Conservation (phyloP, 2,113 vertebrate genomes). For the Dipodomys merriami region DNA sequence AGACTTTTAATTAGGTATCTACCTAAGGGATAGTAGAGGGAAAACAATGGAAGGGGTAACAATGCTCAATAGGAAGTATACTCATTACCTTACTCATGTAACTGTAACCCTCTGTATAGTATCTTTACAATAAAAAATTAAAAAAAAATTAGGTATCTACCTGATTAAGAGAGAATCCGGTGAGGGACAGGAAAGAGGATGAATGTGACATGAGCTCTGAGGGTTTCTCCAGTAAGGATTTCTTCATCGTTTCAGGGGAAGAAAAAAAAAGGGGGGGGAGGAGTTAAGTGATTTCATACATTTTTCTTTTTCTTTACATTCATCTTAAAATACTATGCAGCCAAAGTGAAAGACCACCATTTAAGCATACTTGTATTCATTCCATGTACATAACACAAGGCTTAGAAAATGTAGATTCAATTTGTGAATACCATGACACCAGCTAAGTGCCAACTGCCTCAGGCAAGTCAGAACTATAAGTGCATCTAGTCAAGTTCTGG, state of each 20-base stretch:
- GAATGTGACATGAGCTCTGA: slow-evolving; percentile 92
- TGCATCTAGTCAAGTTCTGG: background rate
- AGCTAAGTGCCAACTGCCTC: background rate
- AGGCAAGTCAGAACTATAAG: background rate
- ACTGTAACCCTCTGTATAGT: too few relatives aligned
- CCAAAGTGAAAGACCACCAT: slow-evolving; percentile 9
- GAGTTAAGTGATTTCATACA: slow-evolving; percentile 55
- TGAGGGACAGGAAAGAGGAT: slow-evolving; percentile 93
- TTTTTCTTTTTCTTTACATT: slow-evolving; percentile 56
- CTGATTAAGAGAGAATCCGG: slow-evolving; percentile 96
- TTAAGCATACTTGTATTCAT: background rate
- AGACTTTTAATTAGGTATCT: background rate
- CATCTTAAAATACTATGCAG: slow-evolving; percentile 12
- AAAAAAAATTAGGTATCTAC: slow-evolving; percentile 80
- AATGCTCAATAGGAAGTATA: too few relatives aligned
- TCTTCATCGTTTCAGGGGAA: slow-evolving; percentile 82
- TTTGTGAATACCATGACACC: background rate
- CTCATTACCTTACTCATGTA: too few relatives aligned
- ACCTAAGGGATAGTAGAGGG: too few relatives aligned
- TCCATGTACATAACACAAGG: background rate
- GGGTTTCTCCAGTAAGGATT: slow-evolving; percentile 94
- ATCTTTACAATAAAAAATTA: too few relatives aligned
- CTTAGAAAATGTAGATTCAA: background rate
- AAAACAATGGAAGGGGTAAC: too few relatives aligned
- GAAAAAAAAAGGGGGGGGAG: slow-evolving; percentile 55